Evolutionary conservation across 2,888 invertebrate genomes (phyloP).

Genomic region (Thumatha senex): DNA sequence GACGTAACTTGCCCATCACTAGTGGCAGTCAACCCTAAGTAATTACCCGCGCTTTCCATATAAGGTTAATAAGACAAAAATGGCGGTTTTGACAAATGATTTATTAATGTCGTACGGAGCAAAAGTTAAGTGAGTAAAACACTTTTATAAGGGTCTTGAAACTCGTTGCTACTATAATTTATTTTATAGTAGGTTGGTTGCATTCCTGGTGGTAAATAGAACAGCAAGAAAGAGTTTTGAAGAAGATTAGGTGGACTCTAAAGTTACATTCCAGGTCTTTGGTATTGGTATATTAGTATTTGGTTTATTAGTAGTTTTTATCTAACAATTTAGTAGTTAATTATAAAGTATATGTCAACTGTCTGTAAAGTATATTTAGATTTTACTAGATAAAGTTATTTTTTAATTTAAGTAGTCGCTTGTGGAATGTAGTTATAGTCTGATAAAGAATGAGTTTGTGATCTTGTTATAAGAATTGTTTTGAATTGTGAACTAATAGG

Average conservation of each 20-base stretch:
- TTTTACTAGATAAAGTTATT: neutral
- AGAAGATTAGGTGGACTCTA: too few relatives aligned
- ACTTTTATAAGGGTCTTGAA: slow-evolving; percentile 8
- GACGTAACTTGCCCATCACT: slow-evolving; percentile 19
- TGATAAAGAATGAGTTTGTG: neutral
- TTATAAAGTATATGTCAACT: neutral
- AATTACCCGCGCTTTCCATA: slow-evolving; percentile 61
- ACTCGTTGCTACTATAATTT: slow-evolving; percentile 4
- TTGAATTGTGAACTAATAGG: neutral
- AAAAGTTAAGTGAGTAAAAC: slow-evolving; percentile 49
- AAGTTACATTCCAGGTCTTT: too few relatives aligned
- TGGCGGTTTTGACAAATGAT: slow-evolving; percentile 71
- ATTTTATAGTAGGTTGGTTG: neutral
- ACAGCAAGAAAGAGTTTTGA: neutral
- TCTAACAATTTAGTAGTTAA: neutral
- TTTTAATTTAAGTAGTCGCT: neutral
- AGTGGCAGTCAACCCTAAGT: slow-evolving; percentile 33
- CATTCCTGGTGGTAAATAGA: neutral
- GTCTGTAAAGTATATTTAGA: neutral
- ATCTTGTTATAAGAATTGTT: neutral
- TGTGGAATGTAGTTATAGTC: neutral
- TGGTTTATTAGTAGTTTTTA: too few relatives aligned
- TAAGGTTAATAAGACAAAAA: slow-evolving; percentile 71
- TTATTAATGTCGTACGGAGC: slow-evolving; percentile 52
- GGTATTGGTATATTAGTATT: too few relatives aligned